Evolutionary conservation across 2,888 invertebrate genomes (phyloP).

Genomic region (Agrochola lychnidis): DNA sequence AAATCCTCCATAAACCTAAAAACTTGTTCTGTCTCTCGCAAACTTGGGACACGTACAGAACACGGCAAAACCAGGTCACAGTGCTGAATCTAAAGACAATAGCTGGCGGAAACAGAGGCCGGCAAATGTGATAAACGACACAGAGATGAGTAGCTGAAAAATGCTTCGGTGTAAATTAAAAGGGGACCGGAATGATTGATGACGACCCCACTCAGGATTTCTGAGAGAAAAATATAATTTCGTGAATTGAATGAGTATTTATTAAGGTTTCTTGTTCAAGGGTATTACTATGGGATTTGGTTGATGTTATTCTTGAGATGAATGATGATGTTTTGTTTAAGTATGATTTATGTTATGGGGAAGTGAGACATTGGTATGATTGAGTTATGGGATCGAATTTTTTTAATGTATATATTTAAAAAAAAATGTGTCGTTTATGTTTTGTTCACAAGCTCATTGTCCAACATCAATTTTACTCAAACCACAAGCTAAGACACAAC

Average conservation of each 20-base stretch:
- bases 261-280: constrained; percentile 62
- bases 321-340: constrained; percentile 57
- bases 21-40: constrained; percentile 62
- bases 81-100: constrained; percentile 80
- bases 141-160: constrained; percentile 82
- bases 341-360: constrained; percentile 45
- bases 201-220: constrained; percentile 66
- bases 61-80: constrained; percentile 75
- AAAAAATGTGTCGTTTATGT: neutral
- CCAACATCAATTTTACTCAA: neutral
- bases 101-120: constrained; percentile 71
- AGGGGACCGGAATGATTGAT: constrained; percentile 80
- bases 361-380: neutral
- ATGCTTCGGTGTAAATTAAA: constrained; percentile 82
- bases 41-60: constrained; percentile 61
- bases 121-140: constrained; percentile 83
- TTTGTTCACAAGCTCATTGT: neutral
- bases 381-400: neutral
- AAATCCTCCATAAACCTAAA: constrained; percentile 63
- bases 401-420: neutral
- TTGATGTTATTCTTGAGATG: constrained; percentile 51
- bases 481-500: neutral
- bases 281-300: constrained; percentile 59
- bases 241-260: constrained; percentile 70
- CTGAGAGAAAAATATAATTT: constrained; percentile 73